Conservation (phyloP, 2,888 invertebrate species). For the Lordiphosa fenestrarum region DNA sequence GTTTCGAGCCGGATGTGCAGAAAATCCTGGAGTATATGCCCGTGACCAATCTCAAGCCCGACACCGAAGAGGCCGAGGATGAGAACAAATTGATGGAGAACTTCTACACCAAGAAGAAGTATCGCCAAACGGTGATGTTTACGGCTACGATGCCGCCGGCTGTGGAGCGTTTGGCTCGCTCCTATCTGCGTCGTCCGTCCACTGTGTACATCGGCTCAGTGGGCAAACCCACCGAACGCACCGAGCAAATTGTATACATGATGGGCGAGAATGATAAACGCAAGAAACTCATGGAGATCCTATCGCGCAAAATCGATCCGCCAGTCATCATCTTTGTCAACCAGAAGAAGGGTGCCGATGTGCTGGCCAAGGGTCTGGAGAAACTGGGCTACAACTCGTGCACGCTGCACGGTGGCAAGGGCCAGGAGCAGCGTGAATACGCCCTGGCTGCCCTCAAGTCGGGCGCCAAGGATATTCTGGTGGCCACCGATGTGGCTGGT, state of each 20-base stretch:
- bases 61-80: conserved; percentile 98
- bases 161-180: conserved; percentile 96
- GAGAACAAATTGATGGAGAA: conserved; percentile 93
- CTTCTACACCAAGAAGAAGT: conserved; percentile 97
- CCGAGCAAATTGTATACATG: conserved; percentile 98
- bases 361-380: conserved; percentile 97
- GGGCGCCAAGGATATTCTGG: conserved; percentile 97
- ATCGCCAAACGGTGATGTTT: conserved; percentile 99
- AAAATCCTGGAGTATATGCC: conserved; percentile 99
- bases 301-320: conserved; percentile 94
- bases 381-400: conserved; percentile 98
- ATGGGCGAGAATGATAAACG: conserved; percentile 97
- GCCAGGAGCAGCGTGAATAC: conserved; percentile 99
- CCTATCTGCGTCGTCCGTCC: conserved; percentile 96
- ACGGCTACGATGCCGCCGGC: conserved; percentile 99
- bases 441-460: conserved; percentile 97
- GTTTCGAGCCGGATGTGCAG: conserved; percentile 99
- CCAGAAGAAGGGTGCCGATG: conserved; percentile 99
- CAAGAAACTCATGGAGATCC: conserved; percentile 96
- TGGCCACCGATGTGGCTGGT: conserved; percentile 99
- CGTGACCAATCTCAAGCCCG: conserved; percentile 98
- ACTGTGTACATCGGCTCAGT: conserved; percentile 98
- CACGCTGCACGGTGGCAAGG: conserved; percentile 99
- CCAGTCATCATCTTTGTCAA: conserved; percentile 99
- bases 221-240: conserved; percentile 98